phyloP scores from a whole-genome alignment of 1,140 invertebrate genomes.

The Ditylenchus dipsaci region DNA sequence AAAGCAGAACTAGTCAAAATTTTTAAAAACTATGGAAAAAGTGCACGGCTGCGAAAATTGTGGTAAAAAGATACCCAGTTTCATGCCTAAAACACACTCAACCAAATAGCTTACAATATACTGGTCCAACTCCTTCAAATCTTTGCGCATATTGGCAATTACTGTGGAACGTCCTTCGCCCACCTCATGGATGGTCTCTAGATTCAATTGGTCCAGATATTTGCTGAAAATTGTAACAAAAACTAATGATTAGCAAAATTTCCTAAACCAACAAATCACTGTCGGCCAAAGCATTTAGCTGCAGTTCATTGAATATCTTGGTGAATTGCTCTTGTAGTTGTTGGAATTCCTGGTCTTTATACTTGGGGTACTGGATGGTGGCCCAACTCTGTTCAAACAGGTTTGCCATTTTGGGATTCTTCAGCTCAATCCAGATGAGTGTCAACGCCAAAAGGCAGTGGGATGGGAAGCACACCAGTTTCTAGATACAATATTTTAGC shows the following conservation, averaged over 20 bases:
- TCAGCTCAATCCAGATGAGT: conserved; percentile 8
- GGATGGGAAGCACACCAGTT: not conserved
- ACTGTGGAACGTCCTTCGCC: not conserved
- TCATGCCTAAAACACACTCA: too few species aligned
- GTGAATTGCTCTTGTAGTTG: conserved; percentile 14
- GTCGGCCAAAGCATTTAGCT: not conserved
- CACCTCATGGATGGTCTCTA: not conserved
- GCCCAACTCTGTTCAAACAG: conserved; percentile 3
- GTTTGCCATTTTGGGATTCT: conserved; percentile 3
- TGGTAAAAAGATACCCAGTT: too few species aligned
- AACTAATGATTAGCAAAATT: not conserved
- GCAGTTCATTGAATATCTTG: conserved; percentile 6
- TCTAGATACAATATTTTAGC: not conserved
- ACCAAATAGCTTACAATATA: conserved; percentile 7
- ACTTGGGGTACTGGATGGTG: not conserved
- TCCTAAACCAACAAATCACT: not conserved
- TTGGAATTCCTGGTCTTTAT: conserved; percentile 11
- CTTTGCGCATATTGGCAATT: not conserved
- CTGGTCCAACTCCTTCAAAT: conserved; percentile 12
- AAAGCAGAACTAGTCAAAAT: not conserved
- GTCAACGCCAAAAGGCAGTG: not conserved
- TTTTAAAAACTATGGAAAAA: not conserved
- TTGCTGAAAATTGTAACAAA: not conserved
- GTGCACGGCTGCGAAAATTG: too few species aligned
- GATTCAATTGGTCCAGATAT: not conserved